These are phyloP conservation scores for Teleogryllus occipitalis DNA, from an alignment of 1,140 invertebrate species.

Conservation along the genomic window DNA sequence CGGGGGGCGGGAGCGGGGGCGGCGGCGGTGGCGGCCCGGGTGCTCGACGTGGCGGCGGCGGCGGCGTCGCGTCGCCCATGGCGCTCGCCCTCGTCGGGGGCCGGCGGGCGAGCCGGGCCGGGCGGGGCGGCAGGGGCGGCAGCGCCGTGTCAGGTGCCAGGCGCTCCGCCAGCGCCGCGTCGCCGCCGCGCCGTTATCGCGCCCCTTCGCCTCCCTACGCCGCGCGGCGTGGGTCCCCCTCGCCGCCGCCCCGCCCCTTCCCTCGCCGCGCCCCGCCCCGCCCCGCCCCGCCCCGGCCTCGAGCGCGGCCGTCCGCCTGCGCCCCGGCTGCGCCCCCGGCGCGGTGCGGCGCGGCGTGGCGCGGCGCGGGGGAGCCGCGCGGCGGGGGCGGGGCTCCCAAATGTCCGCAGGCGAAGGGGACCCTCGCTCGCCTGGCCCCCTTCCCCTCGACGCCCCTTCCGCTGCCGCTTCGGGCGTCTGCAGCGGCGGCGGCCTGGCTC, in stretches of 20 bases:
- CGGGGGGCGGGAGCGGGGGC: too few species aligned
- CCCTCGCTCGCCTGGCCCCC: slow-evolving; percentile 26
- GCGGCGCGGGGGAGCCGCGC: too few species aligned
- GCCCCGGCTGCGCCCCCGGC: too few species aligned
- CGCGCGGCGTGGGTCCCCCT: slow-evolving; percentile 24
- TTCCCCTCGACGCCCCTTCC: slow-evolving; percentile 23
- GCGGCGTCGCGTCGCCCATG: neutral
- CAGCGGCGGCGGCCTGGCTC: too few species aligned
- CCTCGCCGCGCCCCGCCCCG: too few species aligned
- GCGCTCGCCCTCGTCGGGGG: too few species aligned
- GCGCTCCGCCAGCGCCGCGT: too few species aligned
- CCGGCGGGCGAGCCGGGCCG: neutral
- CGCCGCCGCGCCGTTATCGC: slow-evolving; percentile 21
- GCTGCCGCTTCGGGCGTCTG: neutral
- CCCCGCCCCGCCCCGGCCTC: too few species aligned
- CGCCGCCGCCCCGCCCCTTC: slow-evolving; percentile 22
- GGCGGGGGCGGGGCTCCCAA: slow-evolving; percentile 23
- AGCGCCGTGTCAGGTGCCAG: too few species aligned
- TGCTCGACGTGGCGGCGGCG: too few species aligned
- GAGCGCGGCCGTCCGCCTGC: slow-evolving; percentile 18
- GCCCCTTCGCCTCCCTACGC: slow-evolving; percentile 26
- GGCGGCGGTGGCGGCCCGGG: too few species aligned
- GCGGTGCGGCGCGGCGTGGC: neutral
- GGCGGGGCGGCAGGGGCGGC: too few species aligned
- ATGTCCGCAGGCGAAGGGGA: slow-evolving; percentile 20